Percentiles rank a stretch among this genome's conserved stretches.
Evolutionary conservation across 2,113 vertebrate species (phyloP).

Genomic region (Kryptolebias marmoratus): DNA sequence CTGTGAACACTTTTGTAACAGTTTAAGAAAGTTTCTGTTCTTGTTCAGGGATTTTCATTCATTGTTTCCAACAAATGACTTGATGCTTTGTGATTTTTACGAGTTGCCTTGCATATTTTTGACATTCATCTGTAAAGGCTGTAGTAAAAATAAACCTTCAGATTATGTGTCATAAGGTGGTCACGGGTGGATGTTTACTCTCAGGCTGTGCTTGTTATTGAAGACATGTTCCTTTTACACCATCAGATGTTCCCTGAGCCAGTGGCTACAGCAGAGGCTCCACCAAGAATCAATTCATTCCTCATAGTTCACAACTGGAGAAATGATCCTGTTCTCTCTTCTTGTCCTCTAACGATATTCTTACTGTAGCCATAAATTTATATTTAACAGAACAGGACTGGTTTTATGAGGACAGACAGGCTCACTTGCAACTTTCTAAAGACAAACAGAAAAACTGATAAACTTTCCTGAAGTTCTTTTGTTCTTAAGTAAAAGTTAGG

Average conservation of each 20-base stretch:
- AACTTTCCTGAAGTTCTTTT: background rate
- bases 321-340: background rate
- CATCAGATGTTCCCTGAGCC: background rate
- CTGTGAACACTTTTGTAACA: too few species aligned
- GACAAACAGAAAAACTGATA: background rate
- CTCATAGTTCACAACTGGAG: background rate
- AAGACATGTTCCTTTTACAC: background rate
- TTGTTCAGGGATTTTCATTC: too few species aligned
- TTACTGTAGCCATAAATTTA: background rate
- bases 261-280: background rate
- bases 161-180: background rate
- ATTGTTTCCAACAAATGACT: background rate
- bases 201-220: background rate
- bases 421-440: background rate
- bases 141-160: background rate
- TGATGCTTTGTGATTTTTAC: background rate
- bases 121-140: background rate
- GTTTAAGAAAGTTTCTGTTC: too few species aligned
- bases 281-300: background rate
- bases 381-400: background rate
- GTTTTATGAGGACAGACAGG: background rate
- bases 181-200: background rate
- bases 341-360: background rate
- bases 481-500: background rate
- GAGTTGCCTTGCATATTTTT: background rate